A percentile compares a stretch with the other conserved stretches of the same genome.
Conservation (phyloP, 2,888 invertebrate genomes). For the Agrotis ipsilon region DNA sequence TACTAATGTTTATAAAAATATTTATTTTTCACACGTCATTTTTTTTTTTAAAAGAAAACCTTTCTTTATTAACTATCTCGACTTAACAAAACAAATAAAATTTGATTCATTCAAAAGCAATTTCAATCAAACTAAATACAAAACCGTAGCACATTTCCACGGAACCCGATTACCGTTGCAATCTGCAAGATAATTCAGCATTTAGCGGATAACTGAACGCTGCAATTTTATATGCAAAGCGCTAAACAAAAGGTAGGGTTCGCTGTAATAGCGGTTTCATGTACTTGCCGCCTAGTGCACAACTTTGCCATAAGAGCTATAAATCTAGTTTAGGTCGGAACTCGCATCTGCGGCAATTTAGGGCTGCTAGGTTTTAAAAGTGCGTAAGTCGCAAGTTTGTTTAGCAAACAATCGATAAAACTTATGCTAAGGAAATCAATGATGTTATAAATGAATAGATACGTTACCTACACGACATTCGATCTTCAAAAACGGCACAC, state of each 20-base stretch:
- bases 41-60: too few relatives aligned
- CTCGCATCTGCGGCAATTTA: constrained; percentile 48
- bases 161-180: constrained; percentile 36
- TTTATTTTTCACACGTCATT: too few relatives aligned
- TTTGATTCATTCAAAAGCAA: background rate
- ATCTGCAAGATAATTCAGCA: constrained; percentile 47
- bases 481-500: too few relatives aligned
- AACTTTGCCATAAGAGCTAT: constrained; percentile 53
- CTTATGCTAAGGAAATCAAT: too few relatives aligned
- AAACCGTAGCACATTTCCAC: constrained; percentile 9
- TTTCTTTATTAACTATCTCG: too few relatives aligned
- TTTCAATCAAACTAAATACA: constrained; percentile 17
- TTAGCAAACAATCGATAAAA: constrained; percentile 1
- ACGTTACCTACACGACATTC: too few relatives aligned
- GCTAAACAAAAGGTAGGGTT: constrained; percentile 43
- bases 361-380: constrained; percentile 38
- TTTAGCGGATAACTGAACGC: constrained; percentile 48
- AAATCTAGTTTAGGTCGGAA: constrained; percentile 59
- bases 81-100: too few relatives aligned
- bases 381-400: constrained; percentile 35
- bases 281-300: constrained; percentile 39
- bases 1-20: too few relatives aligned
- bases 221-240: constrained; percentile 53
- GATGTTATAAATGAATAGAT: too few relatives aligned
- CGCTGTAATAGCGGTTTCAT: constrained; percentile 57